Conservation (phyloP, 2,888 invertebrate species). For the Hirudinaria manillensis region DNA sequence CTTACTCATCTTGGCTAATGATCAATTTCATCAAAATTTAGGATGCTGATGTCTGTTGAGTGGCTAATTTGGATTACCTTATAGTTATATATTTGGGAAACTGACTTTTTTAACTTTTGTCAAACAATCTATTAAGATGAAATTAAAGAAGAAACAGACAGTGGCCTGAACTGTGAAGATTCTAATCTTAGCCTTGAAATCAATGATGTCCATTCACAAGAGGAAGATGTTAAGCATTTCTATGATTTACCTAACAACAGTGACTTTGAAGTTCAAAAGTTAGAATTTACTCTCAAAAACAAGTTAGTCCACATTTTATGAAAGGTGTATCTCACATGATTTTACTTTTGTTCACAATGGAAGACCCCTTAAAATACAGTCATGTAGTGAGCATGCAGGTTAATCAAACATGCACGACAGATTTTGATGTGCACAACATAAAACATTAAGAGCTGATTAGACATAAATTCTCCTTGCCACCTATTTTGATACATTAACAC, state of each 20-base stretch:
- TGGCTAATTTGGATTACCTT: too few species aligned
- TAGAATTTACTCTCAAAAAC: conserved; percentile 6
- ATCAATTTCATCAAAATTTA: too few species aligned
- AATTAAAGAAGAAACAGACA: background rate
- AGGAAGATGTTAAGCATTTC: background rate
- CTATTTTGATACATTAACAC: too few species aligned
- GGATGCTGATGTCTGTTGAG: too few species aligned
- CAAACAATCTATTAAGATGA: background rate
- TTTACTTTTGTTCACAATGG: too few species aligned
- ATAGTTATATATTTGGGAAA: too few species aligned
- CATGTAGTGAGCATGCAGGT: conserved; percentile 1
- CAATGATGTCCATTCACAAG: background rate
- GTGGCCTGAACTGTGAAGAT: background rate
- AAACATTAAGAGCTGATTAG: too few species aligned
- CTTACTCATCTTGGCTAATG: too few species aligned
- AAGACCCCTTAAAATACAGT: background rate
- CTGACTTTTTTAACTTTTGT: too few species aligned
- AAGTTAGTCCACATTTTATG: background rate
- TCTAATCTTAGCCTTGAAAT: conserved; percentile 6
- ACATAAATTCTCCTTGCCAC: too few species aligned
- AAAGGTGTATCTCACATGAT: too few species aligned
- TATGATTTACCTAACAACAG: background rate
- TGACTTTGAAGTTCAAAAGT: conserved; percentile 5
- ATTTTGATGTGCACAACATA: background rate
- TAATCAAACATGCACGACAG: background rate